These are phyloP conservation scores for Bos javanicus DNA, from an alignment of 2,113 vertebrate species.

Conservation along the genomic window DNA sequence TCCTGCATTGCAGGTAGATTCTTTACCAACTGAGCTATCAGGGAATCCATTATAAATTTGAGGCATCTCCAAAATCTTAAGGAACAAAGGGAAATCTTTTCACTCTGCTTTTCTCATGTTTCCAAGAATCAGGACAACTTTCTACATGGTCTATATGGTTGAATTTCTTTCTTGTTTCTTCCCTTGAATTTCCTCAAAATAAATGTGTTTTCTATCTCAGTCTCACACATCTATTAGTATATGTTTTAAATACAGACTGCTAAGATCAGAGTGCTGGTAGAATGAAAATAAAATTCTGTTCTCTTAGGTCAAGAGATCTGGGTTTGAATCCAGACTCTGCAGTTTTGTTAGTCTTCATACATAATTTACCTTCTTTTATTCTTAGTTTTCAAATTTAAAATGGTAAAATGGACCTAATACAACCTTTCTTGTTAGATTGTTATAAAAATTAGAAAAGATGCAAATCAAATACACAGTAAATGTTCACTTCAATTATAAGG, in stretches of 20 bases:
- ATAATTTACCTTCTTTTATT: not conserved
- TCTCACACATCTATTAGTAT: not conserved
- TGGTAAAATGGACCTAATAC: not conserved
- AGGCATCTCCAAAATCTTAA: not conserved
- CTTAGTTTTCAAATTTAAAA: not conserved
- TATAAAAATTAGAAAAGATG: not conserved
- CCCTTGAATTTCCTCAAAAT: not conserved
- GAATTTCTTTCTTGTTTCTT: not conserved
- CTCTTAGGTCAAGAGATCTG: not conserved
- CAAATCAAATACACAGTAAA: not conserved
- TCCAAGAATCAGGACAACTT: not conserved
- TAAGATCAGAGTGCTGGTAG: not conserved
- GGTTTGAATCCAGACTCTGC: not conserved
- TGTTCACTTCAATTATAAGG: not conserved
- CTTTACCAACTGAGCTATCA: not conserved
- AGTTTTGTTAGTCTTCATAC: not conserved
- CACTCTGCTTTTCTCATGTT: not conserved
- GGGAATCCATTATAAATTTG: not conserved
- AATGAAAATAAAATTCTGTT: constrained; percentile 14
- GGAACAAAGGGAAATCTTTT: not conserved
- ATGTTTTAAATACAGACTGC: not conserved
- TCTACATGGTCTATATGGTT: not conserved
- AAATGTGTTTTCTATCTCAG: not conserved
- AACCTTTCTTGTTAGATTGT: not conserved
- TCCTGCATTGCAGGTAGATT: not conserved